Conservation (phyloP, 1,140 invertebrate genomes). For the Neodiprion lecontei region DNA sequence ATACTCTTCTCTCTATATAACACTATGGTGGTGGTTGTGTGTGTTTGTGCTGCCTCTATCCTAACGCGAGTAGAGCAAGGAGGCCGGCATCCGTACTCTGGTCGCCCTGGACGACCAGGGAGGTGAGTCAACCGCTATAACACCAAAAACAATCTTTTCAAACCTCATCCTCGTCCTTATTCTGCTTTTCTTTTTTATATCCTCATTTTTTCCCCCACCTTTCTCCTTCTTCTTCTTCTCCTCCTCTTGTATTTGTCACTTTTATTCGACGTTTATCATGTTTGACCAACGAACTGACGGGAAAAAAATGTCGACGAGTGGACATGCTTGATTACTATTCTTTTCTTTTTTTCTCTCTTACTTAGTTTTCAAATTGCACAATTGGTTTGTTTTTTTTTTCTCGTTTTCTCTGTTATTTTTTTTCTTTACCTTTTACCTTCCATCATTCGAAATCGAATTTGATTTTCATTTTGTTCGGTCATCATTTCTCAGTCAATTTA, state of each 20-base stretch:
- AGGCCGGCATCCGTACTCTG: slow-evolving; percentile 98
- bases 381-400: slow-evolving; percentile 16
- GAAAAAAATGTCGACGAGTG: slow-evolving; percentile 18
- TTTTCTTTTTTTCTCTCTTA: slow-evolving; percentile 13
- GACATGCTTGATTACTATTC: slow-evolving; percentile 17
- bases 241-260: neutral
- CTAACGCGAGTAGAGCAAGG: slow-evolving; percentile 94
- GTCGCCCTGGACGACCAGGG: slow-evolving; percentile 99
- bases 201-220: neutral
- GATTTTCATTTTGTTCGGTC: slow-evolving; percentile 1
- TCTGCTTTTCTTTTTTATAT: neutral
- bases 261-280: no score
- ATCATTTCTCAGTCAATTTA: slow-evolving; percentile 25
- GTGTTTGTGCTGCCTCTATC: slow-evolving; percentile 73
- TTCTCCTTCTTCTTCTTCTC: neutral
- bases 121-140: slow-evolving; percentile 80
- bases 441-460: neutral
- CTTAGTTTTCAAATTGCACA: no score
- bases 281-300: neutral
- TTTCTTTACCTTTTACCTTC: neutral
- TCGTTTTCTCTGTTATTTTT: slow-evolving; percentile 9
- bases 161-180: neutral
- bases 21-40: slow-evolving; percentile 63
- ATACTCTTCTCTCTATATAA: slow-evolving; percentile 49
- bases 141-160: neutral